Evolutionary conservation across 1,140 invertebrate species (phyloP).

Genomic region (Ruditapes philippinarum): DNA sequence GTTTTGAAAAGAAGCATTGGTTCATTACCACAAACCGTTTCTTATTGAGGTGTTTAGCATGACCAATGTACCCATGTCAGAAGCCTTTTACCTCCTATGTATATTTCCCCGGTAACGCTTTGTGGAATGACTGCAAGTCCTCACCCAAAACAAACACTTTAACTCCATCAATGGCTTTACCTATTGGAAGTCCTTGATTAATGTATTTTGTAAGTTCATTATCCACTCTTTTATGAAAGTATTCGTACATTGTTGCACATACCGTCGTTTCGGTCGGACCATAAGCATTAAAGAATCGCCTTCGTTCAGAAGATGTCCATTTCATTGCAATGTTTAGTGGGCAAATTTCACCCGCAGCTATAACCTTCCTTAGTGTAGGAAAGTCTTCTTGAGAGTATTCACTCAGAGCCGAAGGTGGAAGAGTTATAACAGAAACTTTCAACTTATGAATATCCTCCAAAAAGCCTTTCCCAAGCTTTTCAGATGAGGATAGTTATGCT

Average conservation of each 20-base stretch:
- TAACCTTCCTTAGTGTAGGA: constrained; percentile 70
- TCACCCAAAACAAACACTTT: constrained; percentile 75
- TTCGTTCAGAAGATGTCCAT: constrained; percentile 69
- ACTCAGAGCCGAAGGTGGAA: constrained; percentile 76
- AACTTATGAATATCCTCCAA: constrained; percentile 66
- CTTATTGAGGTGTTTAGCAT: constrained; percentile 67
- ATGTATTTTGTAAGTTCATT: constrained; percentile 39
- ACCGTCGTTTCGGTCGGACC: constrained; percentile 78
- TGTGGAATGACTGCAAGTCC: constrained; percentile 77
- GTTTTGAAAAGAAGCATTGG: constrained; percentile 72
- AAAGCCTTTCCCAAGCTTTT: constrained; percentile 76
- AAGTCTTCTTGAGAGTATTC: constrained; percentile 72
- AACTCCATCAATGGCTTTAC: constrained; percentile 69
- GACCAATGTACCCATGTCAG: constrained; percentile 74
- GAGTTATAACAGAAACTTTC: constrained; percentile 70
- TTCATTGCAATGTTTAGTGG: constrained; percentile 70
- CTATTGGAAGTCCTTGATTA: constrained; percentile 73
- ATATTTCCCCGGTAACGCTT: constrained; percentile 77
- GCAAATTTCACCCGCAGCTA: constrained; percentile 76
- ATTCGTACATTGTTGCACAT: constrained; percentile 74
- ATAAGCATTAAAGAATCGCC: constrained; percentile 76
- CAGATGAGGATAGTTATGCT: constrained; percentile 60
- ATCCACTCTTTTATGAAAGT: constrained; percentile 15
- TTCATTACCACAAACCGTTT: constrained; percentile 67
- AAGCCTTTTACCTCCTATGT: constrained; percentile 74